Evolutionary conservation across 2,797 vertebrate species (phyloP).

Genomic region (Kryptolebias ocellatus): DNA sequence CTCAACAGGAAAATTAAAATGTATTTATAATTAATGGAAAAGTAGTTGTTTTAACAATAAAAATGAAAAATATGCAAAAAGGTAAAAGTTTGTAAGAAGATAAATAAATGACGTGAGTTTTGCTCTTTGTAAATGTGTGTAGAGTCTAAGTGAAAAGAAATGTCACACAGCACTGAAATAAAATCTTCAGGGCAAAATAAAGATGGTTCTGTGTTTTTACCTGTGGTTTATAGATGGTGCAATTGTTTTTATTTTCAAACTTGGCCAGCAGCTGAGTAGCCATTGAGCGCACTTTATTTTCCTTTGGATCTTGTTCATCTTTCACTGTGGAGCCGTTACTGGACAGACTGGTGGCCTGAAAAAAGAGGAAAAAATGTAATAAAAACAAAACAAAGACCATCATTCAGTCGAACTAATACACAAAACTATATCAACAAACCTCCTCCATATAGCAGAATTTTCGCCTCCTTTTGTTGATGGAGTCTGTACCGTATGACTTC

Average conservation of each 20-base stretch:
- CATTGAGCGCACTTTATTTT: conserved; percentile 97
- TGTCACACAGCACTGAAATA: background rate
- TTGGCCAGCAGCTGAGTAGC: conserved; percentile 92
- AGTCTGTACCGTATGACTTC: conserved; percentile 86
- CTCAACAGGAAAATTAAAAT: too few species aligned
- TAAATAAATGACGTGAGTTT: background rate
- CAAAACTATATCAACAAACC: conserved; percentile 78
- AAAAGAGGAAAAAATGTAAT: background rate
- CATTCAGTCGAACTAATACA: background rate
- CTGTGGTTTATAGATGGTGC: conserved; percentile 81
- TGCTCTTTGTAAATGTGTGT: too few species aligned
- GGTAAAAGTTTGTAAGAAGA: background rate
- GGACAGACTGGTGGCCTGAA: conserved; percentile 82
- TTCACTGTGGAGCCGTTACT: conserved; percentile 65
- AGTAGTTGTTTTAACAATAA: too few species aligned
- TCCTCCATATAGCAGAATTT: conserved; percentile 87
- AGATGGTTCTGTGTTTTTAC: conserved; percentile 70
- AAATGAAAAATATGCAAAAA: background rate
- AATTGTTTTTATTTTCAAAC: conserved; percentile 86
- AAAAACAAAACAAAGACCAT: background rate
- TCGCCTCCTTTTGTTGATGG: conserved; percentile 89
- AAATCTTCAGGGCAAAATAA: background rate
- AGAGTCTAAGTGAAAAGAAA: too few species aligned
- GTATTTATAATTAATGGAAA: too few species aligned
- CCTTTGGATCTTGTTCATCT: conserved; percentile 78